phyloP scores from a whole-genome alignment of 2,888 invertebrate genomes.

The Limnephilus rhombicus region DNA sequence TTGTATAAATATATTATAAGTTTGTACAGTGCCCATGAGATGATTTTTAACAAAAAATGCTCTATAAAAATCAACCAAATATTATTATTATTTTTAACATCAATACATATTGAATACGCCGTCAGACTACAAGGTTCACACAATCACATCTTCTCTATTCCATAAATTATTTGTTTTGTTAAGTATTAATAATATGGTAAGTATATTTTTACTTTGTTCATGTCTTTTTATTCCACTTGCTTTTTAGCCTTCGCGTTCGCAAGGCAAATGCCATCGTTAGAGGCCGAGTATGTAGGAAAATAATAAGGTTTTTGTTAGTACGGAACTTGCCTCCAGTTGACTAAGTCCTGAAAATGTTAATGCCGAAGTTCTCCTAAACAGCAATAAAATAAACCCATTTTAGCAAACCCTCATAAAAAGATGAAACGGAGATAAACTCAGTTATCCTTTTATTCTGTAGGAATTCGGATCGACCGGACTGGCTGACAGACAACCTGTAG shows the following conservation, averaged over 20 bases:
- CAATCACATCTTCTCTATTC: no score
- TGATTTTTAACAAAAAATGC: no score
- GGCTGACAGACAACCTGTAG: constrained; percentile 20
- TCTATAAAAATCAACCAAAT: no score
- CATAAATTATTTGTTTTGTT: no score
- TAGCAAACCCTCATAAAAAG: constrained; percentile 1
- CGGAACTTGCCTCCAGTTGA: not conserved
- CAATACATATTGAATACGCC: no score
- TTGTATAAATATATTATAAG: no score
- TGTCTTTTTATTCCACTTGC: not conserved
- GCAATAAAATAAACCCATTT: constrained; percentile 17
- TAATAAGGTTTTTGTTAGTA: not conserved
- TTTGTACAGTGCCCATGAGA: no score
- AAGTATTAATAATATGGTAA: not conserved
- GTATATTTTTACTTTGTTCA: not conserved
- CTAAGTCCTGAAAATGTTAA: not conserved
- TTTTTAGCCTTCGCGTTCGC: no score
- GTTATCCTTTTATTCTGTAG: not conserved
- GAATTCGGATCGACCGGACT: constrained; percentile 3
- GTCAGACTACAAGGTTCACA: no score
- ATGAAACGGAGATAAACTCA: not conserved
- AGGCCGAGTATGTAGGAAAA: not conserved
- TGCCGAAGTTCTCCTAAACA: not conserved
- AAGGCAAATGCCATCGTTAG: no score
- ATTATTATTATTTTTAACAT: no score